phyloP scores from a whole-genome alignment of 2,888 invertebrate species.

The Ophraella communa region DNA sequence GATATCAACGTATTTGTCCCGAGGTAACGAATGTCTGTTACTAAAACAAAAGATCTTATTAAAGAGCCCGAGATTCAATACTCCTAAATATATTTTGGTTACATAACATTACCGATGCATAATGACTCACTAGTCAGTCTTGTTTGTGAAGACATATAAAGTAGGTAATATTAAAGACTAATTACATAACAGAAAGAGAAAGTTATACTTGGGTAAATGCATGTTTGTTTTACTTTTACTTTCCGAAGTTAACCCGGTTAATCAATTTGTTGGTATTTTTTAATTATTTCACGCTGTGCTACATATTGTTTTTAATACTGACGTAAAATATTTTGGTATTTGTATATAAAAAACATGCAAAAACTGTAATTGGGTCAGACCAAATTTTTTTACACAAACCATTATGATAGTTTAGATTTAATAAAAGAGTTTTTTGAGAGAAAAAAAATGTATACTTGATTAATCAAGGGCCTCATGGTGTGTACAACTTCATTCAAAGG shows the following conservation, averaged over 20 bases:
- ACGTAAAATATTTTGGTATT: too few relatives aligned
- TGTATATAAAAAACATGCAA: too few relatives aligned
- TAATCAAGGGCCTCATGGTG: too few relatives aligned
- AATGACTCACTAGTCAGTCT: constrained; percentile 3
- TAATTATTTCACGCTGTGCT: too few relatives aligned
- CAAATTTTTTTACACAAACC: too few relatives aligned
- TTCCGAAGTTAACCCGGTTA: constrained; percentile 20
- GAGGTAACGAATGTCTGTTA: neutral
- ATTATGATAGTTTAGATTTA: too few relatives aligned
- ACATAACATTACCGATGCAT: constrained; percentile 5
- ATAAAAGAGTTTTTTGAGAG: too few relatives aligned
- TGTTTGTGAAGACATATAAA: constrained; percentile 10
- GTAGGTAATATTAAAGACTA: neutral
- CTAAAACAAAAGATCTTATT: constrained; percentile 6
- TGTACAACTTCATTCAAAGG: too few relatives aligned
- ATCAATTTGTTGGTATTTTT: neutral
- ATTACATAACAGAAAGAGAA: constrained; percentile 23
- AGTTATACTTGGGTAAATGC: constrained; percentile 13
- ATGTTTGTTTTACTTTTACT: constrained; percentile 15
- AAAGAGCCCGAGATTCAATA: neutral
- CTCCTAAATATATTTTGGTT: neutral
- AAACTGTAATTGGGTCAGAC: too few relatives aligned
- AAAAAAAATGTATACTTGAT: too few relatives aligned
- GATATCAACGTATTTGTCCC: neutral
- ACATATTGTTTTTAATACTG: too few relatives aligned